Evolutionary conservation across 1,140 invertebrate genomes (phyloP), one percentile per base, ranked within the genome.

Genomic region (Lepidurus apus): DNA sequence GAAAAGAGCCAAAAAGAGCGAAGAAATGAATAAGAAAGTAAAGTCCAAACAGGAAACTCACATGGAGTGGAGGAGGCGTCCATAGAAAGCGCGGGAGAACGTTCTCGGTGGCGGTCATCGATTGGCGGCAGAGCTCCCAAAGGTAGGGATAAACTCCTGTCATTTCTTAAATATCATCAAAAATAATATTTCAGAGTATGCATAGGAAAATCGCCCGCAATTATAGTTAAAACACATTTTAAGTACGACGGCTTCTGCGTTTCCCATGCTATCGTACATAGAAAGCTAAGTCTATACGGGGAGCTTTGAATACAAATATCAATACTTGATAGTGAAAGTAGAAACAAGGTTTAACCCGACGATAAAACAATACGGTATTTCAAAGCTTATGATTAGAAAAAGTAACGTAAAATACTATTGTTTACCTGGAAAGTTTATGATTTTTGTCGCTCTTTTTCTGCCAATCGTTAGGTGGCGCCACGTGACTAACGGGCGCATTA

Each of bases 401-500:
- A 4, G 3, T 34, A 34, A 34, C 34, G 34, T 34, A 34, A 34
- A 4, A 34, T 34, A 7, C 13, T 65, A 65, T 21, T 65, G 53
- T 75, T 81, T 83, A 89, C 88, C 88, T 87, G n/a, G 88, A 87
- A 75, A 89, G 83, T 83, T 88, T 86, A 47, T 83, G 82, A 4
- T 65, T 65, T 21, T 65, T 75, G 82, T 84, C 77, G 85, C 85
- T 78, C 83, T 84, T 8, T 80, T 80, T 79, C 74, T 79, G 21
- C 73, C 78, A 42, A 79, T 78, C 75, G 82, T 44, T 45, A n/a
- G 78, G 47, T 43, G 74, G 26, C 6, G 86, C 84, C 86, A 88
- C 90, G 88, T 78, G 78, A 79, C 24, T 65, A n/a, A 94, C 90
- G 84, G 94, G 92, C 82, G 94, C 93, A 80, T 93, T 93, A 84